Evolutionary conservation across 2,797 vertebrate genomes (phyloP).

Genomic region (Otolemur crassicaudatus): DNA sequence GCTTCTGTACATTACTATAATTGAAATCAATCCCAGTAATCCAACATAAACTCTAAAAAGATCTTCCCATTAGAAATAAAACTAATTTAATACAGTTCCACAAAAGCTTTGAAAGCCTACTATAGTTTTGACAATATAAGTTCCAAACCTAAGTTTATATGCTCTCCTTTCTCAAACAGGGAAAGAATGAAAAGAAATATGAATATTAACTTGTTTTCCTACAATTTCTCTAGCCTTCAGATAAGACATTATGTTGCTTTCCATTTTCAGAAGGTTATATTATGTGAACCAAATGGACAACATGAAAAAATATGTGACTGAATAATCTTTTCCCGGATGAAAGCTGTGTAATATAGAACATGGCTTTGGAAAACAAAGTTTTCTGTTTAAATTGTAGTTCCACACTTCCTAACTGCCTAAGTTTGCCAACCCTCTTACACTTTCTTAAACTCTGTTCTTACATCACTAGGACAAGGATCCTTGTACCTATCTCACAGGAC

Average conservation of each 20-base stretch:
- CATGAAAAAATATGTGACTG: slow-evolving; percentile 18
- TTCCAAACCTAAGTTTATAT: slow-evolving; percentile 11
- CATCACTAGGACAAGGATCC: background rate
- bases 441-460: background rate
- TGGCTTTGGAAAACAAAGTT: slow-evolving; percentile 27
- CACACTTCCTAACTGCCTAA: background rate
- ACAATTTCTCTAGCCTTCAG: background rate
- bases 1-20: background rate
- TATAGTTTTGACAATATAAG: background rate
- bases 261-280: slow-evolving; percentile 28
- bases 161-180: background rate
- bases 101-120: background rate
- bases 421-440: background rate
- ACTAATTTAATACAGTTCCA: slow-evolving; percentile 2
- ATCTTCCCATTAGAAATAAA: background rate
- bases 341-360: background rate
- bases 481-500: background rate
- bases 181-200: background rate
- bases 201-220: slow-evolving; percentile 16
- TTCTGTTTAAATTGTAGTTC: slow-evolving; percentile 31
- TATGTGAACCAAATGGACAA: slow-evolving; percentile 40
- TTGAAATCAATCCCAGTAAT: background rate
- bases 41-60: background rate
- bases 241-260: background rate
- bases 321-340: slow-evolving; percentile 16